Evolutionary conservation across 2,888 invertebrate species (phyloP), one percentile per base, ranked within the genome.

Genomic region (Gnatocerus cornutus): DNA sequence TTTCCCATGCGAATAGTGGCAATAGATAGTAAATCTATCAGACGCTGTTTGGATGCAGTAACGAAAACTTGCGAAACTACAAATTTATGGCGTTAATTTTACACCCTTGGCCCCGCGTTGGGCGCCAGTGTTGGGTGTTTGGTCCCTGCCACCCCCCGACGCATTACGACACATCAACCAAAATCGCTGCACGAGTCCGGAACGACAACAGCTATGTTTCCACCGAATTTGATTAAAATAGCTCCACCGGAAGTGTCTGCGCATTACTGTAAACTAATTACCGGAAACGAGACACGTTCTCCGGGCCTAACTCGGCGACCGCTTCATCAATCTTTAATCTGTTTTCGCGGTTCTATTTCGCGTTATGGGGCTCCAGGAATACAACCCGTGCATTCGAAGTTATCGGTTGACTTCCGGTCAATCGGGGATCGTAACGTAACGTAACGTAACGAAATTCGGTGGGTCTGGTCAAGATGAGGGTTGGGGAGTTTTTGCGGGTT

Each of bases 211-310:
- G 48, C 48, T 29, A 50, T 46, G 46, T 46, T 46, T 46, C 46
- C 16, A 46, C 46, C 16, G 8, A 46, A 50, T 50, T 50, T 50
- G 50, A 30, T 50, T 50, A 50, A 50, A 50, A 50, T 13, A 21
- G 21, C 12, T 21, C 21, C 43, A 16, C 46, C 16, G 46, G 46
- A 46, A 46, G 46, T 46, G 46, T 46, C 46, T 46, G 29, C 48
- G 48, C 48, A 33, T 53, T 37, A 53, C 53, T 33, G 33, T 53
- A 53, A 53, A 37, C 53, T 53, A 53, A 53, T 53, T 53, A 53
- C 53, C 53, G 53, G 53, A 33, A 48, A 29, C 50, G 50, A 27
- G 50, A 10, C 29, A 10, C 50, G 30, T 50, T 29, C 10, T 50
- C n/a, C 10, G 29, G 50, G 46, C 8, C 16, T 12, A 12, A 13